Base-by-base conservation (phyloP, 2,888 invertebrate species). In the Heliconius erato region DNA sequence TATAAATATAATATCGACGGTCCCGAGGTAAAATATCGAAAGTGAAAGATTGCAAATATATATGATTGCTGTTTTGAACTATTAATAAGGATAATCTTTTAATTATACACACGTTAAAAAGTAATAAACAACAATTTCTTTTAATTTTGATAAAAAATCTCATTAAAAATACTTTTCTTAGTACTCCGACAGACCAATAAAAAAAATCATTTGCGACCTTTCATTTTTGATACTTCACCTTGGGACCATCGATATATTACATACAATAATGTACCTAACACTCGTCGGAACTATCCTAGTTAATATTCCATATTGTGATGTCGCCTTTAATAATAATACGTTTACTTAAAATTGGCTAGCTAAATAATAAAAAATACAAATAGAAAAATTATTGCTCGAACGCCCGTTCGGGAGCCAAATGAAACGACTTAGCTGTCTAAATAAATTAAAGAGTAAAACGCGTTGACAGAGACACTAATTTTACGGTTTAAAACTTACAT, bases 261-360 rank as follows among this genome's bases (percentile, higher is more conserved):
- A 65, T 67, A 78, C 65, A 44, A 67, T 90, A 90, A 92, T 92
- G 91, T 92, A 92, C 88, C 89, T 93, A 93, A 94, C 93, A 93
- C 91, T 91, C 93, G 91, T 92, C 89, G 88, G 90, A 88, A 90
- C 92, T 94, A 93, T 86, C 82, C 91, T 93, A 94, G 89, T 88
- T 91, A 92, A 91, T 89, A 90, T 90, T 90, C 91, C 86, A 83
- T 89, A 88, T 95, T 95, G 95, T 95, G 95, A 95, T 95, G 95
- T 93, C 93, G 92, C 87, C 90, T 91, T 90, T 85, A 89, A 32
- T 32, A 89, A 32, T 32, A 32, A 91, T 90, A 91, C 86, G 86
- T 88, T 54, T 91, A 91, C 91, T 92, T 91, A 91, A 90, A 93
- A 94, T 95, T 95, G 91, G 93, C 95, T 95, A 95, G 93, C 94